Evolutionary conservation across 1,140 invertebrate species (phyloP), one percentile per base, ranked within the genome.

Genomic region (Ceratosolen fusciceps): DNA sequence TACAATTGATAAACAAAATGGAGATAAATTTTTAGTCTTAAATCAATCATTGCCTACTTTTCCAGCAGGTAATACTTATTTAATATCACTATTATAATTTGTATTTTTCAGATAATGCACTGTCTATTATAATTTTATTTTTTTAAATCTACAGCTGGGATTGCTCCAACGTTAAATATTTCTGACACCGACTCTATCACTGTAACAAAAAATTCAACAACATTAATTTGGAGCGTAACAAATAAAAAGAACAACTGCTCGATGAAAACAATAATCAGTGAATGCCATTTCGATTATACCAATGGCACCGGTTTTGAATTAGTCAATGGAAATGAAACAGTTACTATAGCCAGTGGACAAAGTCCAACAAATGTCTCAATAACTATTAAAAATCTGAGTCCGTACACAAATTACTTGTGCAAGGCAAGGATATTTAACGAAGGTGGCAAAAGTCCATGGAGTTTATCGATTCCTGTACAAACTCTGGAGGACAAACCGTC

Each of bases 321-420:
- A 14, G 72, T 80, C 31, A 79, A 79, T 73, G 70, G 77, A 49
- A 37, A 39, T 19, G 1, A 3, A 21, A n/a, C 47, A 65, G 21
- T 65, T 52, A 3, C 26, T 47, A 52, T 71, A 24, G 26, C 29
- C 0, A 54, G 71, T 24, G 34, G 54, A 37, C 8, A 26, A n/a
- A 56, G 5, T 26, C 34, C 56, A 24, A 10, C 75, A n/a, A 76
- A 39, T 29, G 70, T 83, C 10, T 80, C 80, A 26, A 43, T 79
- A 8, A 81, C 70, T 12, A 67, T 88, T 8, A 16, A 73, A 0
- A 31, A 79, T 70, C 37, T 88, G 9, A 86, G 82, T 74, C 85
- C 87, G 16, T 86, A 79, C 34, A 87, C 87, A 26, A 70, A 31
- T 26, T 88, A 88, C n/a, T 54, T 47, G 37, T 88, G 87, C 65